These are phyloP conservation scores for Clusia tigrina DNA, from an alignment of 2,888 invertebrate genomes.

Conservation along the genomic window DNA sequence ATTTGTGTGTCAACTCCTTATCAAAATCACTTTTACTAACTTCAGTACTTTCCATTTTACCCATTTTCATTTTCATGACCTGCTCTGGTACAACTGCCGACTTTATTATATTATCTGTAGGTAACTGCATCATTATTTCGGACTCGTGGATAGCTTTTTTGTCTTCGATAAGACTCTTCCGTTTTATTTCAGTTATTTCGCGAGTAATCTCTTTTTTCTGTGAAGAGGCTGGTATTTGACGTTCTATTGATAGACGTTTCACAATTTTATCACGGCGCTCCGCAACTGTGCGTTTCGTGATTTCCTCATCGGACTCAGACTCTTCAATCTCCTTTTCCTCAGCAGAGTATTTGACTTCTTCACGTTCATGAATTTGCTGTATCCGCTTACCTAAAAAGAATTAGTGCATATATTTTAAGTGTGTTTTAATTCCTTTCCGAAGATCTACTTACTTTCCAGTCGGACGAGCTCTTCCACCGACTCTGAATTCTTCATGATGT, in stretches of 20 bases:
- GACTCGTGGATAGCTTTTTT: slow-evolving; percentile 65
- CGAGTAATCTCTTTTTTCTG: slow-evolving; percentile 78
- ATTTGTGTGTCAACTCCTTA: slow-evolving; percentile 62
- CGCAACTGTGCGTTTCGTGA: slow-evolving; percentile 76
- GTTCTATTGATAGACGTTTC: slow-evolving; percentile 75
- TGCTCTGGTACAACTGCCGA: slow-evolving; percentile 61
- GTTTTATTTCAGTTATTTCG: slow-evolving; percentile 75
- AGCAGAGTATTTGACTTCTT: slow-evolving; percentile 80
- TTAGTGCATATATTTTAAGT: not conserved
- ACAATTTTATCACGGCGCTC: slow-evolving; percentile 80
- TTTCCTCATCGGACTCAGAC: slow-evolving; percentile 71
- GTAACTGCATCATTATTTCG: slow-evolving; percentile 64
- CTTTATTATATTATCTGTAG: slow-evolving; percentile 64
- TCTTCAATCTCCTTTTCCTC: slow-evolving; percentile 79
- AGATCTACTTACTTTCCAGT: slow-evolving; percentile 58
- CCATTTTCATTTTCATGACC: slow-evolving; percentile 63
- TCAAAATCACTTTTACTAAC: slow-evolving; percentile 63
- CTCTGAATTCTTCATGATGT: slow-evolving; percentile 74
- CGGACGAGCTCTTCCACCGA: slow-evolving; percentile 64
- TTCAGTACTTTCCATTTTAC: slow-evolving; percentile 60
- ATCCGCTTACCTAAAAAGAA: slow-evolving; percentile 56
- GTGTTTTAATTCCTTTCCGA: not conserved
- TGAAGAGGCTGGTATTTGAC: slow-evolving; percentile 74
- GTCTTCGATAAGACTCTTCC: slow-evolving; percentile 69
- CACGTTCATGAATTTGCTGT: slow-evolving; percentile 66